phyloP scores from a whole-genome alignment of 2,113 vertebrate species.

The Perca schrenkii region DNA sequence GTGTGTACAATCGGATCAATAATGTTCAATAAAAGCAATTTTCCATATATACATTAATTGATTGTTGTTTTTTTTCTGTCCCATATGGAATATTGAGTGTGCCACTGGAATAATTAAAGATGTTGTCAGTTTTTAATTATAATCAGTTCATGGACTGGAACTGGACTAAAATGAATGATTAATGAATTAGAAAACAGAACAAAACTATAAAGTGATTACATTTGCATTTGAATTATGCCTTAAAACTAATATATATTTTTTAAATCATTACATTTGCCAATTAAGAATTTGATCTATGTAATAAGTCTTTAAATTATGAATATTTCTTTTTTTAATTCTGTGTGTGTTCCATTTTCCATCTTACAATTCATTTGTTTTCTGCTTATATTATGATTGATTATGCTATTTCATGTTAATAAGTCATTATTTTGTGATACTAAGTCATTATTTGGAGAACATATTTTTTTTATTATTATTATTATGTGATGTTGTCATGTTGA shows the following conservation, averaged over 20 bases:
- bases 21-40: constrained; percentile 51
- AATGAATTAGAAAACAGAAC: background rate
- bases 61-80: background rate
- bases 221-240: background rate
- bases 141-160: background rate
- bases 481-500: too few relatives aligned
- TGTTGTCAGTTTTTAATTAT: background rate
- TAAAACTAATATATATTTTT: background rate
- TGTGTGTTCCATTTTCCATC: too few relatives aligned
- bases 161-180: background rate
- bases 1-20: constrained; percentile 29
- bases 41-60: constrained; percentile 18
- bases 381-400: too few relatives aligned
- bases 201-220: background rate
- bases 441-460: too few relatives aligned
- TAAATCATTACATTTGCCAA: too few relatives aligned
- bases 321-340: too few relatives aligned
- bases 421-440: too few relatives aligned
- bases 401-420: too few relatives aligned
- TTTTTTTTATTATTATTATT: too few relatives aligned
- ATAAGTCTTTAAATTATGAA: too few relatives aligned
- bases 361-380: too few relatives aligned
- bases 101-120: background rate
- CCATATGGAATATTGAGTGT: background rate
- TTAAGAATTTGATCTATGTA: too few relatives aligned